phyloP scores from a whole-genome alignment of 2,797 vertebrate genomes.

The Silurus aristotelis region DNA sequence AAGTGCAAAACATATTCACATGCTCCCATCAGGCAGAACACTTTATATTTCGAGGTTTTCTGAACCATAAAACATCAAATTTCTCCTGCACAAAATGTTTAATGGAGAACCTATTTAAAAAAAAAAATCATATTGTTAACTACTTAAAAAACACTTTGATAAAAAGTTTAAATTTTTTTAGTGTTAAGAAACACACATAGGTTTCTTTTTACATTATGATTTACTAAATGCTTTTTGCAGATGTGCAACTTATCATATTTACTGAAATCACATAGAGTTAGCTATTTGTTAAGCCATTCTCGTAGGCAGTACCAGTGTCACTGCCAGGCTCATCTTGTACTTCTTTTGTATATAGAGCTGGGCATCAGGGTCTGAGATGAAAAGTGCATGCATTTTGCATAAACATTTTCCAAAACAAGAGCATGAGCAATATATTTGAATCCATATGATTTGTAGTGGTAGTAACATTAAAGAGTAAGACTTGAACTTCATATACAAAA shows the following conservation, averaged over 20 bases:
- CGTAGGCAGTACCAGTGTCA: neutral
- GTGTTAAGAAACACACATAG: neutral
- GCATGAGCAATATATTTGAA: neutral
- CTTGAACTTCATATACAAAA: neutral
- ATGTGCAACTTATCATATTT: neutral
- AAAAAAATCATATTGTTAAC: neutral
- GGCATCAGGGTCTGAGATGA: neutral
- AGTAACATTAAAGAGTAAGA: neutral
- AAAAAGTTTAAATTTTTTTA: neutral
- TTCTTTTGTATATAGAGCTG: too few relatives aligned
- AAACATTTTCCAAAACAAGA: neutral
- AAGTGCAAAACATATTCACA: neutral
- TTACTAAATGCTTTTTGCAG: neutral
- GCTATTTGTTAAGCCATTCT: neutral
- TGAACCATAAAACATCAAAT: too few relatives aligned
- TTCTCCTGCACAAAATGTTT: neutral
- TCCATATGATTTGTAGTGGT: neutral
- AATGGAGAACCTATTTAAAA: neutral
- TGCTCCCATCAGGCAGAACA: neutral
- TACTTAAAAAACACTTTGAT: neutral
- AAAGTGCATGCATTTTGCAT: neutral
- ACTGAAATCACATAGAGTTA: neutral
- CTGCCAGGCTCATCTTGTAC: neutral
- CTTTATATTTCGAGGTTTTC: neutral
- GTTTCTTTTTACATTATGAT: neutral